A percentile compares a stretch with the other conserved stretches of the same genome.
phyloP scores from a whole-genome alignment of 1,140 invertebrate genomes.

The Asbolus verrucosus region DNA sequence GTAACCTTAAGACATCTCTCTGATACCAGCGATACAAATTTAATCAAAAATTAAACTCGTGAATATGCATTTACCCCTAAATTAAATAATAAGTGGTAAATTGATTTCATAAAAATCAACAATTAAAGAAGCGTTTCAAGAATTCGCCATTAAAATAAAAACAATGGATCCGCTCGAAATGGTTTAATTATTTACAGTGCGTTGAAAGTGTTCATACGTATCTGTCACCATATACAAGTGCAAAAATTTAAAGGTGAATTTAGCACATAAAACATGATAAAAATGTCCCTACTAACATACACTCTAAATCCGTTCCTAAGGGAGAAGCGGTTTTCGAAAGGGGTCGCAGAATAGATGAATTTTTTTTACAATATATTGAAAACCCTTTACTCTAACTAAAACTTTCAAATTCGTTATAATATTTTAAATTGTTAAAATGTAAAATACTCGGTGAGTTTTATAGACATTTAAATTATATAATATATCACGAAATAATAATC shows the following conservation, averaged over 20 bases:
- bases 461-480: too few relatives aligned
- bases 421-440: too few relatives aligned
- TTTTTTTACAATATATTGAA: slow-evolving; percentile 1
- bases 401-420: too few relatives aligned
- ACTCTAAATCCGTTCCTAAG: slow-evolving; percentile 4
- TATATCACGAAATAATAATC: too few relatives aligned
- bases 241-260: not conserved
- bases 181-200: not conserved
- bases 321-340: not conserved
- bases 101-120: slow-evolving; percentile 9
- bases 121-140: too few relatives aligned
- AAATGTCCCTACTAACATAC: slow-evolving; percentile 1
- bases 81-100: slow-evolving; percentile 21
- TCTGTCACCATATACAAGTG: too few relatives aligned
- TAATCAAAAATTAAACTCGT: slow-evolving; percentile 22
- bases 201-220: not conserved
- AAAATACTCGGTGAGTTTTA: too few relatives aligned
- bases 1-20: too few relatives aligned
- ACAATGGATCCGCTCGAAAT: too few relatives aligned
- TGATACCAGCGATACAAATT: slow-evolving; percentile 11
- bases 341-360: not conserved
- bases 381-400: not conserved
- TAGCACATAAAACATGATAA: not conserved
- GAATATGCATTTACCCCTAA: slow-evolving; percentile 26
- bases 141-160: too few relatives aligned